Conservation (phyloP, 2,888 invertebrate genomes). For the Operophtera brumata region DNA sequence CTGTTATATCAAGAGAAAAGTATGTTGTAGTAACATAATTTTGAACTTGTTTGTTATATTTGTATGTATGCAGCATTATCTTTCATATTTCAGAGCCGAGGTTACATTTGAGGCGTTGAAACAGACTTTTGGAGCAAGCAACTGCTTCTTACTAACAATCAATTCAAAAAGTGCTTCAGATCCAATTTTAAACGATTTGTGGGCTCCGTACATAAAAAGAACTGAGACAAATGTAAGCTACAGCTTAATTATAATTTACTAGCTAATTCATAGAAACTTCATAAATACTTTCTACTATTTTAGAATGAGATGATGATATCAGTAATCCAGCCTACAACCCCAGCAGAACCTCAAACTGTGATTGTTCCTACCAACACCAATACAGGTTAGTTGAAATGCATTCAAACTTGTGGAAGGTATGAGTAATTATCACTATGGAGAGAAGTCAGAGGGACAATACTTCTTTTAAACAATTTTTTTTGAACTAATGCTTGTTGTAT, state of each 20-base stretch:
- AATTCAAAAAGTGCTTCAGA: slow-evolving; percentile 88
- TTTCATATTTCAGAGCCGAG: slow-evolving; percentile 84
- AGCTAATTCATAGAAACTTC: not conserved
- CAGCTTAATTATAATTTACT: not conserved
- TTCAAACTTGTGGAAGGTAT: too few species aligned
- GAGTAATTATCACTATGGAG: too few species aligned
- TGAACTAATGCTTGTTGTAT: too few species aligned
- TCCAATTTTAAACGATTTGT: slow-evolving; percentile 87
- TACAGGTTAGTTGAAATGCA: slow-evolving; percentile 40
- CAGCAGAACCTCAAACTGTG: slow-evolving; percentile 52
- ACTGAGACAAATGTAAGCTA: slow-evolving; percentile 72
- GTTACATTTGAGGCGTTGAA: slow-evolving; percentile 91
- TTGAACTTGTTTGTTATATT: not conserved
- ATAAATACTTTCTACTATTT: slow-evolving; percentile 26
- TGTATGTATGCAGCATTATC: not conserved
- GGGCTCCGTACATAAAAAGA: slow-evolving; percentile 88
- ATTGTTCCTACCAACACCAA: slow-evolving; percentile 37
- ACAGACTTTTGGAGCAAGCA: slow-evolving; percentile 90
- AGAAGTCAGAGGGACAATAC: too few species aligned
- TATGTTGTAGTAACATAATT: slow-evolving; percentile 65
- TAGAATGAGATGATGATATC: slow-evolving; percentile 59
- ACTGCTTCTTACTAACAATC: slow-evolving; percentile 93
- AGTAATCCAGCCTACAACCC: slow-evolving; percentile 46
- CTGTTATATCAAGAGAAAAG: slow-evolving; percentile 86
- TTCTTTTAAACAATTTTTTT: too few species aligned